phyloP scores from a whole-genome alignment of 1,140 invertebrate species.

The Gryllus bimaculatus region DNA sequence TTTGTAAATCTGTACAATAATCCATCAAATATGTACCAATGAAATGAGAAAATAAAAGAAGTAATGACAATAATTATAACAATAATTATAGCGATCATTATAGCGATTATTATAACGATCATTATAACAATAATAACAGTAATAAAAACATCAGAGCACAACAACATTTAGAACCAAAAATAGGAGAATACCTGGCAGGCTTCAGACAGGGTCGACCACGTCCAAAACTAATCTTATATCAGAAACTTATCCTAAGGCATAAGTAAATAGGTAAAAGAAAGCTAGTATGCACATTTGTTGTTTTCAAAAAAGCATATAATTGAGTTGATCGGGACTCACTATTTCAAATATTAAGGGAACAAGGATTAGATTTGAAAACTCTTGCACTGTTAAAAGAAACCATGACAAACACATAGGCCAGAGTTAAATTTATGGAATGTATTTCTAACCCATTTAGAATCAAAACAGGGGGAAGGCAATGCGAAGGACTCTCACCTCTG shows the following conservation, averaged over 20 bases:
- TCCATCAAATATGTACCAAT: too few species aligned
- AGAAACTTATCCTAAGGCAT: conserved; percentile 15
- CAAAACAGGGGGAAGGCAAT: background rate
- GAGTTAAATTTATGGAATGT: background rate
- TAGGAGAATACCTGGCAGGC: conserved; percentile 18
- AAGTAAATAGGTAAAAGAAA: background rate
- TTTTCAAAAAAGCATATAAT: conserved; percentile 17
- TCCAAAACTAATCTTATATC: conserved; percentile 16
- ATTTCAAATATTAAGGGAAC: conserved; percentile 14
- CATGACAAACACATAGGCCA: background rate
- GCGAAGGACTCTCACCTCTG: background rate
- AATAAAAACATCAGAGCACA: background rate
- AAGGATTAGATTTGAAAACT: conserved; percentile 13
- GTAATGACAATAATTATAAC: too few species aligned
- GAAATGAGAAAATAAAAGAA: too few species aligned
- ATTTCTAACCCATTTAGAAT: background rate
- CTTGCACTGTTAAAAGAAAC: conserved; percentile 10
- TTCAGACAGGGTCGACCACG: conserved; percentile 13
- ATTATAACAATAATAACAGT: too few species aligned
- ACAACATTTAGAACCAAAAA: conserved; percentile 14
- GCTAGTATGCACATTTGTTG: conserved; percentile 2
- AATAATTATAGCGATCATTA: too few species aligned
- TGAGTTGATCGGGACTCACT: conserved; percentile 12
- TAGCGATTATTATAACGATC: too few species aligned
- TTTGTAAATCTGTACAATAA: too few species aligned